phyloP scores from a whole-genome alignment of 2,888 invertebrate species.

The Ctenicera cuprea region DNA sequence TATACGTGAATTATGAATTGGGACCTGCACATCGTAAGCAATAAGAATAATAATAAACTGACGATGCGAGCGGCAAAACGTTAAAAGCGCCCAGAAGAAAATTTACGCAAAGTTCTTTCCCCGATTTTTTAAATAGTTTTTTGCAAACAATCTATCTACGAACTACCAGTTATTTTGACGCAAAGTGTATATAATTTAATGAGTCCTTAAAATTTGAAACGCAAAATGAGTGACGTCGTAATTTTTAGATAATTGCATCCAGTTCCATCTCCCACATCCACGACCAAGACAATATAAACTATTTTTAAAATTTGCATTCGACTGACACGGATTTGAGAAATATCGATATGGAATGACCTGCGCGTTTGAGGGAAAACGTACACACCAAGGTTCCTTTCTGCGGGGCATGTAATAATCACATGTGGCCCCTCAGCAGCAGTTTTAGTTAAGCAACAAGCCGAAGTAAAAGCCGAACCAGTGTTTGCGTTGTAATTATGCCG shows the following conservation, averaged over 20 bases:
- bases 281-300: conserved; percentile 17
- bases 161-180: no score
- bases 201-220: no score
- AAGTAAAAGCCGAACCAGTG: not conserved
- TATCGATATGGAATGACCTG: conserved; percentile 51
- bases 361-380: conserved; percentile 31
- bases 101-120: no score
- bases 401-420: conserved; percentile 18
- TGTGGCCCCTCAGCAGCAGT: conserved; percentile 11
- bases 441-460: conserved; percentile 8
- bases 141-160: no score
- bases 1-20: no score
- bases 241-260: not conserved
- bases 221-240: not conserved
- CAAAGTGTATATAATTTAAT: no score
- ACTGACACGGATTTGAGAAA: conserved; percentile 29
- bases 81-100: no score
- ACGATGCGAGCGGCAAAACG: no score
- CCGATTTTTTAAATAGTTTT: no score
- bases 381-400: conserved; percentile 1
- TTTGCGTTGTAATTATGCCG: not conserved
- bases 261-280: conserved; percentile 22
- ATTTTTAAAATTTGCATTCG: conserved; percentile 19
- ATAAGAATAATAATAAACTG: no score
- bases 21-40: no score